Base-by-base conservation (phyloP, 2,113 vertebrate species). In the Sinocyclocheilus anshuiensis region DNA sequence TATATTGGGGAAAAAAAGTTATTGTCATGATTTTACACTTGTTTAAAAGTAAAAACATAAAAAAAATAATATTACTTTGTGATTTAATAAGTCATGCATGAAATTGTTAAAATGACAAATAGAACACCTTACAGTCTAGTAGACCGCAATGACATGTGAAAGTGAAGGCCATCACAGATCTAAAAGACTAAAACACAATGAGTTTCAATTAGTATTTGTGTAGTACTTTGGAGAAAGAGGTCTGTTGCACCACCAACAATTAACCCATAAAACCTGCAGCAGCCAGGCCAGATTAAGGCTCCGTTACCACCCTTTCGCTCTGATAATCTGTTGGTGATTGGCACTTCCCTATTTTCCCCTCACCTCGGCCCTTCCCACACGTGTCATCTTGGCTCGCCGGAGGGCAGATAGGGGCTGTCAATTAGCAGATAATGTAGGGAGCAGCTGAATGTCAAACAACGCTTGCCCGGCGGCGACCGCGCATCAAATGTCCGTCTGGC, bases 311-410 rank as follows among this genome's bases (percentile, higher is more conserved):
- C 90, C 92, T 92, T 89, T 84, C 86, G 89, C 88, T 91, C 91
- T 90, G 93, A 94, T 92, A 94, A 94, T 87, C 88, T 91, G 84
- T 86, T 88, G 91, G 88, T 93, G 94, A 95, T 80, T 96, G 96
- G 94, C 94, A 94, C 93, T 95, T 96, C 91, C 94, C 92, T 92
- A 94, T 92, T 94, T 90, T 95, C 94, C 94, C 93, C 93, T 93
- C 92, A 92, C 92, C 92, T 92, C 89, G 42, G 89, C 90, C 90
- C 88, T 80, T 92, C 93, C 92, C 91, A 91, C 93, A 92, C 92
- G 93, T 94, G 90, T 93, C 95, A 94, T 90, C 85, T 84, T 91
- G 90, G 87, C 90, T 90, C 89, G 93, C 92, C 92, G 89, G 90
- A 81, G 89, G 83, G 88, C 90, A 94, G 90, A 96, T 91, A 93